These are phyloP conservation scores for Ellobius talpinus DNA, from an alignment of 2,113 vertebrate species.

Conservation along the genomic window DNA sequence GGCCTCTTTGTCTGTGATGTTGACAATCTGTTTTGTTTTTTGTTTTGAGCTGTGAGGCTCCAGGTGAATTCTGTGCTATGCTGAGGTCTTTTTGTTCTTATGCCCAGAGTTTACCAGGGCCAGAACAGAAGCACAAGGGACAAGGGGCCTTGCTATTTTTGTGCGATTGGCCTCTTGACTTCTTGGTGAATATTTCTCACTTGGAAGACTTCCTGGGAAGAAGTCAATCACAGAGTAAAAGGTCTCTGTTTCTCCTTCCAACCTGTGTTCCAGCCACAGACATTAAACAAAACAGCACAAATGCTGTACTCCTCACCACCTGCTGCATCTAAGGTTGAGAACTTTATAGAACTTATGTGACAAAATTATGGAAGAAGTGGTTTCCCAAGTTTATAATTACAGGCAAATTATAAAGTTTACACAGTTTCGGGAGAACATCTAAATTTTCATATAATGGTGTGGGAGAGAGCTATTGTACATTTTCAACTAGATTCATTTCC, in stretches of 20 bases:
- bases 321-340: not conserved
- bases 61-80: conserved; percentile 32
- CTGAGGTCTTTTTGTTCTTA: conserved; percentile 36
- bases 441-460: not conserved
- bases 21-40: conserved; percentile 19
- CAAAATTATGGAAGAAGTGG: not conserved
- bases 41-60: not conserved
- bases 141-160: conserved; percentile 61
- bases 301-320: not conserved
- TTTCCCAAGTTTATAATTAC: conserved; percentile 31
- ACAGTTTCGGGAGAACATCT: not conserved
- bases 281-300: not conserved
- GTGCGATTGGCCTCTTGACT: conserved; percentile 69
- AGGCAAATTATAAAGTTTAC: not conserved
- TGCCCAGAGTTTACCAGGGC: conserved; percentile 36
- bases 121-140: not conserved
- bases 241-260: not conserved
- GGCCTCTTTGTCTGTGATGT: not conserved
- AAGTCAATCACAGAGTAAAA: conserved; percentile 27
- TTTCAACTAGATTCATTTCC: conserved; percentile 27
- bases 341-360: not conserved
- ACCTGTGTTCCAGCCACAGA: not conserved
- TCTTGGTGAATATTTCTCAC: conserved; percentile 54
- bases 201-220: conserved; percentile 49
- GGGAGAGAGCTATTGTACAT: not conserved